Evolutionary conservation across 2,888 invertebrate species (phyloP).

Genomic region (Drosophila austrosaltans): DNA sequence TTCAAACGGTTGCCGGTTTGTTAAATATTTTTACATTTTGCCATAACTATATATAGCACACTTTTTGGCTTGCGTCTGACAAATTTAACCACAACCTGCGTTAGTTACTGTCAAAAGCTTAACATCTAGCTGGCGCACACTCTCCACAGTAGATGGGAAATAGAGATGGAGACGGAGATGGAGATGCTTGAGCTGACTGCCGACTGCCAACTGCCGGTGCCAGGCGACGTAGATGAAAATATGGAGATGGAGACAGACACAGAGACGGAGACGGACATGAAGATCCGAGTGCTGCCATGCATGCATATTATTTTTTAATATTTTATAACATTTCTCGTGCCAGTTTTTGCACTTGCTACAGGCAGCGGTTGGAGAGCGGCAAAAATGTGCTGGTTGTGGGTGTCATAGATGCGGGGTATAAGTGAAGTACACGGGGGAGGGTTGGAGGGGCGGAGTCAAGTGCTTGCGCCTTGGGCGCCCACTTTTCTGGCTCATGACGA

Average conservation of each 20-base stretch:
- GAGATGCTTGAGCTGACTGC: slow-evolving; percentile 6
- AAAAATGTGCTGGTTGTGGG: too few species aligned
- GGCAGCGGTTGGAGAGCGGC: slow-evolving; percentile 4
- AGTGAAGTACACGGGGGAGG: neutral
- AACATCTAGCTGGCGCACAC: slow-evolving; percentile 11
- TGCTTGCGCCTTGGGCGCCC: slow-evolving; percentile 41
- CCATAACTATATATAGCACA: slow-evolving; percentile 14
- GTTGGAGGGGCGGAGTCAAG: slow-evolving; percentile 36
- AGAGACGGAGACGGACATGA: neutral
- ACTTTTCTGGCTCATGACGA: slow-evolving; percentile 70
- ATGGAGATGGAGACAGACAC: neutral
- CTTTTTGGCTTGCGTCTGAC: slow-evolving; percentile 25
- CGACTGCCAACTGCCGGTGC: neutral
- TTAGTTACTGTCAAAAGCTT: slow-evolving; percentile 34
- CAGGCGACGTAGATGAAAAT: neutral
- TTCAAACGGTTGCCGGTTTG: slow-evolving; percentile 83
- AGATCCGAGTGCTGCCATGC: slow-evolving; percentile 45
- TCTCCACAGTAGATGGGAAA: neutral
- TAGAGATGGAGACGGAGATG: slow-evolving; percentile 1
- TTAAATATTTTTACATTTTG: slow-evolving; percentile 35
- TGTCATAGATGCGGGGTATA: neutral
- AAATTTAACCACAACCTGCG: slow-evolving; percentile 26
- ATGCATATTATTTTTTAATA: slow-evolving; percentile 70
- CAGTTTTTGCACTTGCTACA: slow-evolving; percentile 46
- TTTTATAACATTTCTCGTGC: slow-evolving; percentile 54